phyloP scores from a whole-genome alignment of 2,113 vertebrate genomes.

The Corynorhinus townsendii region DNA sequence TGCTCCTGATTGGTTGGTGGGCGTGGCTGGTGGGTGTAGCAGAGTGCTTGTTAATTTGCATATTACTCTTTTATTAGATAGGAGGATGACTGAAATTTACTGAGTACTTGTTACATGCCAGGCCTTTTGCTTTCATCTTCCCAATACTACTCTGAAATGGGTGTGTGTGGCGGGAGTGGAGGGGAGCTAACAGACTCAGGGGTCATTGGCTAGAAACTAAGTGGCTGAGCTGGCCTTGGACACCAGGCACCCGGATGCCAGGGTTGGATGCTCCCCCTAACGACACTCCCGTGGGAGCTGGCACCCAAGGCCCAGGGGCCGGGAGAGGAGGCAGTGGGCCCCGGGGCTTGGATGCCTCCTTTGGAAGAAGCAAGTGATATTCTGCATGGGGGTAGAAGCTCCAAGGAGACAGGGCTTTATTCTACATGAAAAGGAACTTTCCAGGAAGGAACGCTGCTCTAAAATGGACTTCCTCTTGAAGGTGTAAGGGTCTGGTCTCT shows the following conservation, averaged over 20 bases:
- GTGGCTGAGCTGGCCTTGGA: background rate
- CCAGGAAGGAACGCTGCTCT: background rate
- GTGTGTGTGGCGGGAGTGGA: background rate
- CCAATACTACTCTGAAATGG: accelerated
- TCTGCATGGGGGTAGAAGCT: accelerated
- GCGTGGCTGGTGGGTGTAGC: too few relatives aligned
- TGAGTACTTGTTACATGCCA: accelerated
- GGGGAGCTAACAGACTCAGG: accelerated
- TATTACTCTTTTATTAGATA: too few relatives aligned
- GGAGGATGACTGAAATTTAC: background rate
- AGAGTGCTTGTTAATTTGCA: too few relatives aligned
- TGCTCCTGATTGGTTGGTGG: too few relatives aligned
- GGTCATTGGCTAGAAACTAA: background rate
- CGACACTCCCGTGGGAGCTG: accelerated
- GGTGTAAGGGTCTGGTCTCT: background rate
- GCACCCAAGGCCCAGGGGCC: accelerated
- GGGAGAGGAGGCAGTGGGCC: accelerated
- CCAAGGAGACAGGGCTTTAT: background rate
- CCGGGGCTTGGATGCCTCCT: accelerated
- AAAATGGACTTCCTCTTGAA: background rate
- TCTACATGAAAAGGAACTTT: background rate
- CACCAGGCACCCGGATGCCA: accelerated
- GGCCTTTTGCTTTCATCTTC: background rate
- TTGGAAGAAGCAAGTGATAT: background rate
- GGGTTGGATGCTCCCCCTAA: background rate